phyloP scores from a whole-genome alignment of 1,140 invertebrate species.

The Gryon sp. region DNA sequence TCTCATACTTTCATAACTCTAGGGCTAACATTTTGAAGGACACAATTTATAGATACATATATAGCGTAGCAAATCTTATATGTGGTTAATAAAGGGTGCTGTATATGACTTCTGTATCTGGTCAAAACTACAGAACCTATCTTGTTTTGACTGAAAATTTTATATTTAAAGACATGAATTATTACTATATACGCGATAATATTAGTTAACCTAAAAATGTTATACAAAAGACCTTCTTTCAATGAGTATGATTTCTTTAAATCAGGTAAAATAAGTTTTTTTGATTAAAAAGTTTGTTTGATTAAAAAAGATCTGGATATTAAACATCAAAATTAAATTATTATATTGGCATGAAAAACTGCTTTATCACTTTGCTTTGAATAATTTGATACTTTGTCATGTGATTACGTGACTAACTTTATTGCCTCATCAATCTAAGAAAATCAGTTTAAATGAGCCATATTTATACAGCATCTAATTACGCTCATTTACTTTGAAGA shows the following conservation, averaged over 20 bases:
- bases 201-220: not conserved
- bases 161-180: too few species aligned
- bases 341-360: conserved; percentile 53
- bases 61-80: conserved; percentile 40
- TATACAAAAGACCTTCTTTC: too few species aligned
- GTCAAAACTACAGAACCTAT: conserved; percentile 10
- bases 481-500: conserved; percentile 57
- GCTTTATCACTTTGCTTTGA: conserved; percentile 52
- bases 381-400: conserved; percentile 58
- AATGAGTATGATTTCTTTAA: too few species aligned
- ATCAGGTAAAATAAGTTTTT: too few species aligned
- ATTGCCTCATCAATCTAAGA: conserved; percentile 62
- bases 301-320: conserved; percentile 7
- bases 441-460: conserved; percentile 61
- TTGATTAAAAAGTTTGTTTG: not conserved
- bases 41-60: conserved; percentile 58
- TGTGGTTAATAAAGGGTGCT: conserved; percentile 31
- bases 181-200: not conserved
- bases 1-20: conserved; percentile 44
- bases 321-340: conserved; percentile 41
- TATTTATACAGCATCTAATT: conserved; percentile 60
- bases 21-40: conserved; percentile 35
- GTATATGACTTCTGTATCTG: conserved; percentile 38
- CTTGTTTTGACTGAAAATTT: too few species aligned
- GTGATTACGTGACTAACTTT: conserved; percentile 59